Conservation (phyloP, 2,797 vertebrate species). For the Agapornis canus region DNA sequence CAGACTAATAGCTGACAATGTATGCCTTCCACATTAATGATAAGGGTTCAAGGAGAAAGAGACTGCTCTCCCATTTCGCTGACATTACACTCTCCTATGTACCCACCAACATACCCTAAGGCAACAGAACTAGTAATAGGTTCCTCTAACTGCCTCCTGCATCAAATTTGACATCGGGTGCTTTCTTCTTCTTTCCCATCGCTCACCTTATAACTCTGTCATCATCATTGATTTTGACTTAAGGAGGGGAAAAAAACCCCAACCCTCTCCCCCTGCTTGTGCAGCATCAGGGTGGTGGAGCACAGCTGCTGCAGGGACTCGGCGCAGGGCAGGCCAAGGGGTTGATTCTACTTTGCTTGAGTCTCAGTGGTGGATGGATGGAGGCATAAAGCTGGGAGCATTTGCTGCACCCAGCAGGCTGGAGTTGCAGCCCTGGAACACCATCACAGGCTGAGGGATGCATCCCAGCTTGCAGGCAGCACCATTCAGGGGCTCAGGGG, state of each 20-base stretch:
- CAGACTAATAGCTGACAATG: slow-evolving; percentile 64
- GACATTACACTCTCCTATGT: slow-evolving; percentile 58
- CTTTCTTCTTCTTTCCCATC: slow-evolving; percentile 68
- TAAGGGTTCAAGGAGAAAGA: slow-evolving; percentile 61
- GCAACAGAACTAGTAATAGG: slow-evolving; percentile 69
- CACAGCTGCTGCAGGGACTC: not conserved
- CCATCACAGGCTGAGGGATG: not conserved
- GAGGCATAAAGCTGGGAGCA: fast-evolving
- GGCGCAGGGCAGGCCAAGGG: not conserved
- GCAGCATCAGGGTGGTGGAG: not conserved
- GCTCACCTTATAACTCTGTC: slow-evolving; percentile 66
- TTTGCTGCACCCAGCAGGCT: not conserved
- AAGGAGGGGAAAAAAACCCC: not conserved
- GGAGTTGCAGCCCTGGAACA: not conserved
- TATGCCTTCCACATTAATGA: slow-evolving; percentile 67
- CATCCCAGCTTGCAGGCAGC: not conserved
- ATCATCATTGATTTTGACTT: slow-evolving; percentile 74
- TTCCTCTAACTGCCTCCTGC: slow-evolving; percentile 70
- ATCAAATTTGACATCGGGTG: slow-evolving; percentile 66
- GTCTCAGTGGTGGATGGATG: not conserved
- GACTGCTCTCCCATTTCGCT: slow-evolving; percentile 51
- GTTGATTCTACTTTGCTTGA: not conserved
- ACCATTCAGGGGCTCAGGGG: fast-evolving
- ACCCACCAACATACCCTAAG: slow-evolving; percentile 65
- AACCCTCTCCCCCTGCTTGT: not conserved